Evolutionary conservation across 2,797 vertebrate genomes (phyloP).

Genomic region (Dendrocincla tyrannina): DNA sequence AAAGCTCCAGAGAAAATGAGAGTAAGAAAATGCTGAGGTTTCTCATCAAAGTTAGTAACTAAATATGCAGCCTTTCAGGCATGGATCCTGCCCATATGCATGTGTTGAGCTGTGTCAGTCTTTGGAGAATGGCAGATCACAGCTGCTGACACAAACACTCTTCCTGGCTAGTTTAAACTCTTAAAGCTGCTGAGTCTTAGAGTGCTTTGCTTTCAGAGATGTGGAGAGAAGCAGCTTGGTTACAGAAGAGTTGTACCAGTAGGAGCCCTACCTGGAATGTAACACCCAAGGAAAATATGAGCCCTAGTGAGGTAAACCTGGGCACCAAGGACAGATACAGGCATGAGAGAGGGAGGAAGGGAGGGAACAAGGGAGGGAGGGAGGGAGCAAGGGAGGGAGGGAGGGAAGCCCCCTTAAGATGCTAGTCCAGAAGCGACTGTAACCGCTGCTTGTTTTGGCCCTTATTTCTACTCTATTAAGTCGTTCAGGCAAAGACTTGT

Average conservation of each 20-base stretch:
- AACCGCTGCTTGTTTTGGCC: not conserved
- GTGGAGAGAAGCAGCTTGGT: not conserved
- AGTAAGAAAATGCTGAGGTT: not conserved
- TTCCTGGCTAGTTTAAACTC: not conserved
- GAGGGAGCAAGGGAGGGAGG: not conserved
- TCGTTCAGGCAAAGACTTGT: not conserved
- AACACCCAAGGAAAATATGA: not conserved
- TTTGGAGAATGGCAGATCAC: not conserved
- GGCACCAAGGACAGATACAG: not conserved
- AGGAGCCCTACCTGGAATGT: not conserved
- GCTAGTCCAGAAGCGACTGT: not conserved
- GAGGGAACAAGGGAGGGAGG: not conserved
- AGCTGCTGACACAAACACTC: not conserved
- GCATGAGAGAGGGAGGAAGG: not conserved
- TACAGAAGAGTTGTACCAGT: not conserved
- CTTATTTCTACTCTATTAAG: not conserved
- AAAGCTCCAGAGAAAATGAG: not conserved
- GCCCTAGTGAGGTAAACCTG: not conserved
- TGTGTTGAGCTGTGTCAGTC: not conserved
- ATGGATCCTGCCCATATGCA: not conserved
- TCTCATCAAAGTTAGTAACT: not conserved
- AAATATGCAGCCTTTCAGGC: not conserved
- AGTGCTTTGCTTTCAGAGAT: not conserved
- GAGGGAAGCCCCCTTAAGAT: not conserved
- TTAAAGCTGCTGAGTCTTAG: not conserved